Evolutionary conservation across 2,113 vertebrate species (phyloP), one percentile per base, ranked within the genome.

Genomic region (Sporophila hypoxantha): DNA sequence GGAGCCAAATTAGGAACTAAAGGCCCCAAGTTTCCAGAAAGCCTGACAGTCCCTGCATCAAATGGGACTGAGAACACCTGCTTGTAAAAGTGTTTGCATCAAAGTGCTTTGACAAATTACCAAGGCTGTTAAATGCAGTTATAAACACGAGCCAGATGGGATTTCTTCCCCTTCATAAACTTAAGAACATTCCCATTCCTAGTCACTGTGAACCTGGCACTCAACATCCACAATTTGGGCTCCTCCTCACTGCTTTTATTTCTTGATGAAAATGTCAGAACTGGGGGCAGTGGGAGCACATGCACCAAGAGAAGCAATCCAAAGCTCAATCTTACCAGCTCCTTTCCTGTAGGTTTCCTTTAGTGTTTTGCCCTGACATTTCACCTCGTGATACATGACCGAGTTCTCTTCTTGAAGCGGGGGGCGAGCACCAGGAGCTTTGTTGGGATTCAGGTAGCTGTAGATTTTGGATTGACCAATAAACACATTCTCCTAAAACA

Each of bases 391-490:
- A 94, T 97, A 95, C 66, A 95, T 89, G 68, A 97, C 97, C 49
- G 98, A 98, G 90, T 97, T 98, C 89, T 98, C 98, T 77, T 99
- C 98, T 75, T 98, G 97, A 67, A 98, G 97, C 2, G 98, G 98
- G 29, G 98, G 96, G 53, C 98, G 97, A 67, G 96, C 89, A 93
- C 95, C 94, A 91, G 96, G 86, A 87, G 94, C 88, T 96, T 98
- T 98, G 91, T 81, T 96, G 36, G 96, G 91, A 92, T 96, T 98
- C 93, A 97, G 95, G 88, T 97, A 97, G 93, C 93, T 94, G 88
- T 95, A 97, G 88, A 98, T 95, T 94, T 97, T 95, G 61, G 97
- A 93, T 68, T 98, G 98, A 55, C 95, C 95, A 66, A 95, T 93
- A 91, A 95, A 96, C 23, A 94, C 85, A 67, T 97, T 95, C 94